A percentile compares a stretch with the other conserved stretches of the same genome.
Conservation (phyloP, 2,888 invertebrate genomes). For the Lumbricus terrestris region DNA sequence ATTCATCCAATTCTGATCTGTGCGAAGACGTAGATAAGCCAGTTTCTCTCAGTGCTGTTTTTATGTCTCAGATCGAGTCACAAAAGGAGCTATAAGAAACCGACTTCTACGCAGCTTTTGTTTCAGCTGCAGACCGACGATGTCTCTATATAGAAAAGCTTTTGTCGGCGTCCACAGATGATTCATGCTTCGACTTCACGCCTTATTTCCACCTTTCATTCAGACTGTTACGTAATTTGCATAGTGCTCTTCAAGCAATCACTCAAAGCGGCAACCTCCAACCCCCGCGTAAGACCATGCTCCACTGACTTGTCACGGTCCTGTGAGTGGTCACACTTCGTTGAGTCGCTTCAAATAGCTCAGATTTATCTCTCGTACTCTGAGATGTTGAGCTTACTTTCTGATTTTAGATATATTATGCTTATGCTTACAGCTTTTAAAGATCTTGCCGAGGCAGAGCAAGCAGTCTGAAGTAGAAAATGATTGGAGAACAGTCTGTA, state of each 20-base stretch:
- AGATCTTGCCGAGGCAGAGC: no score
- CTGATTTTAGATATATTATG: background rate
- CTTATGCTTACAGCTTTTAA: background rate
- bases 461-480: no score
- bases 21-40: background rate
- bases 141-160: background rate
- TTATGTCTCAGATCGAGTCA: background rate
- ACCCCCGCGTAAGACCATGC: background rate
- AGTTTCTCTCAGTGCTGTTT: background rate
- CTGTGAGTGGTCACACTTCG: background rate
- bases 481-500: background rate
- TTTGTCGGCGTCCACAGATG: background rate
- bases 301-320: background rate
- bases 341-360: background rate
- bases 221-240: background rate
- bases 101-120: background rate
- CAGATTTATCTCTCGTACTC: background rate
- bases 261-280: background rate
- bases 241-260: background rate
- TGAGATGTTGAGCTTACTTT: background rate
- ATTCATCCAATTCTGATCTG: background rate
- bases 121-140: background rate
- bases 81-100: background rate
- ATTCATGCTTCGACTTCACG: background rate
- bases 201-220: background rate